Conservation (phyloP, 2,797 vertebrate genomes). For the Schizothorax lantsangensis region DNA sequence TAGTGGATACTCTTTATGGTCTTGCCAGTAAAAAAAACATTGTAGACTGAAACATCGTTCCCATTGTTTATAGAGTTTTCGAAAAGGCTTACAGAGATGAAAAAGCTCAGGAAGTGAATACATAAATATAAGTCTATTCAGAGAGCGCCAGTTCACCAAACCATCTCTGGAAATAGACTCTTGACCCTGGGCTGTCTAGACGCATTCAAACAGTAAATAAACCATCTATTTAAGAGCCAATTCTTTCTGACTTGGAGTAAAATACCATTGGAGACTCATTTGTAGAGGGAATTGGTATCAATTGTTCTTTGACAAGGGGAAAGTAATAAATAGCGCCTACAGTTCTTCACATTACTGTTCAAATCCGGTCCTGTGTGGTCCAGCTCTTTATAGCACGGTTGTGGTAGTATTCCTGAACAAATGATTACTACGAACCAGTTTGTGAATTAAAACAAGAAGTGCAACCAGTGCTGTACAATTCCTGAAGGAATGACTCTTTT, state of each 20-base stretch:
- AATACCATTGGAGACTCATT: neutral
- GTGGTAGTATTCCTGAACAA: neutral
- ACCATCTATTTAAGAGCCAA: constrained; percentile 1
- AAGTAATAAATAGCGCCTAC: neutral
- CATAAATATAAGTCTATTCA: constrained; percentile 20
- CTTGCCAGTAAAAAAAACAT: constrained; percentile 6
- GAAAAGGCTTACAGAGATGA: neutral
- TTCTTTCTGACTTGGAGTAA: neutral
- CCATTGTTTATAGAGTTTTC: constrained; percentile 12
- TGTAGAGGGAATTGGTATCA: neutral
- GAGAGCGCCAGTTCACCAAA: neutral
- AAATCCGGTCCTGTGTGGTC: neutral
- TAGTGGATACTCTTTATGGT: neutral
- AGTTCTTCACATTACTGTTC: neutral
- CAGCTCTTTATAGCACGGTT: neutral
- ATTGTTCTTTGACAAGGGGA: neutral
- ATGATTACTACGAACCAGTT: neutral
- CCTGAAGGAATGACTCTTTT: neutral
- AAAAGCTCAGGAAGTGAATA: constrained; percentile 6
- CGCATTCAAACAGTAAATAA: constrained; percentile 26
- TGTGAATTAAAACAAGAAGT: neutral
- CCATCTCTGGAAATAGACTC: constrained; percentile 31
- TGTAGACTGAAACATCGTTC: neutral
- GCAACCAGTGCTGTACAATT: neutral
- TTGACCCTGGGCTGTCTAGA: neutral